phyloP scores from a whole-genome alignment of 2,888 invertebrate genomes.

The Cantharis rustica region DNA sequence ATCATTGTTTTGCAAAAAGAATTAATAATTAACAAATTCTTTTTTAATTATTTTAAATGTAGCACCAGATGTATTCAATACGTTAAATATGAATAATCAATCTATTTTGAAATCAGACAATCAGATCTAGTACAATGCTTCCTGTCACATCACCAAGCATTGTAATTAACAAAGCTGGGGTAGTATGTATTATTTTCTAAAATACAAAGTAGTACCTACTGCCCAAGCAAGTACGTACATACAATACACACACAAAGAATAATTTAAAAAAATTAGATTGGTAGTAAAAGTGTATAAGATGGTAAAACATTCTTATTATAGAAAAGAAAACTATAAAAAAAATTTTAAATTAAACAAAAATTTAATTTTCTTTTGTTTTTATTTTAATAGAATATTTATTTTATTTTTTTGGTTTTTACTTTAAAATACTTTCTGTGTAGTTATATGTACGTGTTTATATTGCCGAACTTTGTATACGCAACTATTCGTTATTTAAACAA shows the following conservation, averaged over 20 bases:
- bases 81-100: conserved; percentile 42
- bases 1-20: too few relatives aligned
- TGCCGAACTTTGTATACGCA: too few relatives aligned
- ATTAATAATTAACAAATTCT: not conserved
- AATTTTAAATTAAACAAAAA: too few relatives aligned
- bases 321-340: too few relatives aligned
- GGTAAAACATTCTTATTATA: too few relatives aligned
- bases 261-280: not conserved
- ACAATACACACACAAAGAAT: not conserved
- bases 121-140: conserved; percentile 53
- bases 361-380: too few relatives aligned
- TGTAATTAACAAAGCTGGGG: conserved; percentile 55
- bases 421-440: too few relatives aligned
- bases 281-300: too few relatives aligned
- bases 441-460: too few relatives aligned
- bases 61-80: conserved; percentile 45
- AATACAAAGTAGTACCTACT: conserved; percentile 7
- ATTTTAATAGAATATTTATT: too few relatives aligned
- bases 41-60: conserved; percentile 39
- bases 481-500: too few relatives aligned
- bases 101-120: conserved; percentile 52
- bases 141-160: conserved; percentile 54
- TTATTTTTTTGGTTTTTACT: too few relatives aligned
- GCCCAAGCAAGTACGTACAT: not conserved
- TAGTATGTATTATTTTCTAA: conserved; percentile 30